Percentiles rank a stretch among this genome's conserved stretches.
These are phyloP conservation scores for Coendou prehensilis DNA, from an alignment of 2,797 vertebrate genomes.

Conservation along the genomic window DNA sequence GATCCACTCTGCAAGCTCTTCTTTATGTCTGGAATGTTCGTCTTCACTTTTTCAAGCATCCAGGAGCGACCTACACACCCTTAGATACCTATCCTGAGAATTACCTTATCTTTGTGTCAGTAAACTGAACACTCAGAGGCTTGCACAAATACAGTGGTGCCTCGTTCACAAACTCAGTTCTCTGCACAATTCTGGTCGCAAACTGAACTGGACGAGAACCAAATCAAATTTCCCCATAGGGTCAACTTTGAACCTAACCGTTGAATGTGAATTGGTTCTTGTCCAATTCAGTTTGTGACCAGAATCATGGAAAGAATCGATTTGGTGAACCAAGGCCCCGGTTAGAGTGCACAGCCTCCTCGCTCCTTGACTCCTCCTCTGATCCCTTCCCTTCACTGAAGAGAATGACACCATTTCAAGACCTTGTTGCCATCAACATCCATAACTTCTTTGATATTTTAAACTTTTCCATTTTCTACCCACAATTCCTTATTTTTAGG, in stretches of 20 bases:
- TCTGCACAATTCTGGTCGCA: background rate
- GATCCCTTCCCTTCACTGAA: background rate
- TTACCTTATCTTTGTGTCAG: background rate
- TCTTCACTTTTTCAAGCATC: background rate
- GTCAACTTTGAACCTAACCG: background rate
- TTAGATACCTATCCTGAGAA: background rate
- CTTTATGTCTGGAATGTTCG: background rate
- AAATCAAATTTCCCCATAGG: background rate
- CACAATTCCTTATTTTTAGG: background rate
- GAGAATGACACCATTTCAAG: background rate
- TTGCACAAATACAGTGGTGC: background rate
- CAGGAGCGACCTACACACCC: background rate
- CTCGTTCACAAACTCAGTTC: background rate
- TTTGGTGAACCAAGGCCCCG: background rate
- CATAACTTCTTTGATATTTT: background rate
- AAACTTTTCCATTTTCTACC: background rate
- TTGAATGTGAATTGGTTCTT: background rate
- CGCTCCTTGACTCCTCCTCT: background rate
- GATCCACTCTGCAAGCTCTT: background rate
- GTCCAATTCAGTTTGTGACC: background rate
- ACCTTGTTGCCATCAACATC: background rate
- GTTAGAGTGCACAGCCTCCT: background rate
- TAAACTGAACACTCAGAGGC: background rate
- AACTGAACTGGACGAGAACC: background rate
- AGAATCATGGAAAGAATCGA: background rate